Conservation (phyloP, 2,888 invertebrate genomes). For the Rotaria magnacalcarata region DNA sequence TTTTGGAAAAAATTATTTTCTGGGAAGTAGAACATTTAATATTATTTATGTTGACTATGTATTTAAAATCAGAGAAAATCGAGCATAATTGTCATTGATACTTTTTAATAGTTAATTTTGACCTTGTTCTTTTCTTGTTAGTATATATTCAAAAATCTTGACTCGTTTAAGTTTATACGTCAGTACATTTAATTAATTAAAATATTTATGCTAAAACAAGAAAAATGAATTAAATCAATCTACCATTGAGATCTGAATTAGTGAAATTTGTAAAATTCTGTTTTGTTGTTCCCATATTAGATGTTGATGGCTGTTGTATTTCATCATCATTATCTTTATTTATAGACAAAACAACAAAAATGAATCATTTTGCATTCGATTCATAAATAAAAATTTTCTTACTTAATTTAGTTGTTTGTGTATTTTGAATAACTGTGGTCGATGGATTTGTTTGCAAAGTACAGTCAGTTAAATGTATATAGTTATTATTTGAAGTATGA, state of each 20-base stretch:
- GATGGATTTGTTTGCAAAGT: conserved; percentile 7
- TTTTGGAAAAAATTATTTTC: too few relatives aligned
- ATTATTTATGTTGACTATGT: too few relatives aligned
- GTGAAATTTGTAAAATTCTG: conserved; percentile 33
- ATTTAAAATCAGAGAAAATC: too few relatives aligned
- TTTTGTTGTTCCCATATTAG: not conserved
- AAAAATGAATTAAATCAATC: not conserved
- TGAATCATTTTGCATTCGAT: not conserved
- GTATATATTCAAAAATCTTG: too few relatives aligned
- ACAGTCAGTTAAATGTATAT: conserved; percentile 28
- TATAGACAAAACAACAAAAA: not conserved
- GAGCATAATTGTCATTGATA: too few relatives aligned
- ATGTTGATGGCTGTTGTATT: not conserved
- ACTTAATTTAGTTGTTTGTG: not conserved
- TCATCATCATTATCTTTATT: conserved; percentile 11
- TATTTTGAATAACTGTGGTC: not conserved
- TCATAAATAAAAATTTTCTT: not conserved
- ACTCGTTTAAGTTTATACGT: too few relatives aligned
- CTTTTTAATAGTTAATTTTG: too few relatives aligned
- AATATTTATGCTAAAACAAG: not conserved
- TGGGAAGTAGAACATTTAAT: too few relatives aligned
- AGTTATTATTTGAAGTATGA: not conserved
- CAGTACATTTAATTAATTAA: too few relatives aligned
- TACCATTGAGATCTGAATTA: conserved; percentile 12
- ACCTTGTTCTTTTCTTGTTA: too few relatives aligned